Conservation (phyloP, 2,797 vertebrate genomes). For the Sibirionetta formosa region DNA sequence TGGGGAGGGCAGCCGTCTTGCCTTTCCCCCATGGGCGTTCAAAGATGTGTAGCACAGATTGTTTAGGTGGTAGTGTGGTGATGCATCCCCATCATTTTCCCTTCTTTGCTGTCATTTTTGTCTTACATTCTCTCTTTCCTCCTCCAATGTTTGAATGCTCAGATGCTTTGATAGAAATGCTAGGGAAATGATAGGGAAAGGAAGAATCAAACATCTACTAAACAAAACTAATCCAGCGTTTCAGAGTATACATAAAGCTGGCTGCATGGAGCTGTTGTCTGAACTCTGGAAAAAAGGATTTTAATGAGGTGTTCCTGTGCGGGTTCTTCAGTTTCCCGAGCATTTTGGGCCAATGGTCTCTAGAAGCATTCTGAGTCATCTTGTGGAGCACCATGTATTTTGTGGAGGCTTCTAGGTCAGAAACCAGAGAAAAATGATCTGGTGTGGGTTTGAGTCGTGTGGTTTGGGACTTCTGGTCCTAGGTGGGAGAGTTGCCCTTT, state of each 20-base stretch:
- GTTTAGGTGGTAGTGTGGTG: background rate
- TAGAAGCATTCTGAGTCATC: background rate
- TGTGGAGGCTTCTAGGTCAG: background rate
- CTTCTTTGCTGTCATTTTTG: background rate
- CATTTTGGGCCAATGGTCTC: background rate
- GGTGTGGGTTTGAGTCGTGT: rapidly evolving
- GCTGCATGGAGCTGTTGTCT: background rate
- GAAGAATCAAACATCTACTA: background rate
- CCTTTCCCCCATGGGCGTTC: background rate
- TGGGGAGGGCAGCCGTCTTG: background rate
- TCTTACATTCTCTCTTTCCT: too few species aligned
- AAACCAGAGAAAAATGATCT: background rate
- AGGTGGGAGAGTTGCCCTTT: background rate
- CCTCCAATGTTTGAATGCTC: background rate
- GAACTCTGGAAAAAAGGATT: background rate
- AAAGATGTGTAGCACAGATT: background rate
- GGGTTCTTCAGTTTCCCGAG: background rate
- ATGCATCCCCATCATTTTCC: background rate
- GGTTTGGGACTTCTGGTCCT: background rate
- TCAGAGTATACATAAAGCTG: background rate
- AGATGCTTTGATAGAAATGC: background rate
- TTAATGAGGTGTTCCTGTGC: background rate
- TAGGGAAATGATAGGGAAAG: background rate
- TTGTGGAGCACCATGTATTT: background rate
- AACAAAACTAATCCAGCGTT: background rate